phyloP scores from a whole-genome alignment of 1,140 invertebrate genomes.

The Hestina assimilis region DNA sequence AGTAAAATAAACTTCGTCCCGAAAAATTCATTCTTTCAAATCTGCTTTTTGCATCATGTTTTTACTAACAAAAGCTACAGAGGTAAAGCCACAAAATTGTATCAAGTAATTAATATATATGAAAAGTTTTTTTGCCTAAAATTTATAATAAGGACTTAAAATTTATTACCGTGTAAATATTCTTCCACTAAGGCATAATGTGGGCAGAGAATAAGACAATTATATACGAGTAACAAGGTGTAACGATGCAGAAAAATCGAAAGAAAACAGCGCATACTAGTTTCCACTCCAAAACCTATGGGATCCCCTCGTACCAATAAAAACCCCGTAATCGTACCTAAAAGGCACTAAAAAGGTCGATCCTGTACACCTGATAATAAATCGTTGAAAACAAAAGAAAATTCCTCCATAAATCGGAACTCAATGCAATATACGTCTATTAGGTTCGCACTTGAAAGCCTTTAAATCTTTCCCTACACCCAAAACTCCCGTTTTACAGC shows the following conservation, averaged over 20 bases:
- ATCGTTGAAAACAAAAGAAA: slow-evolving; percentile 64
- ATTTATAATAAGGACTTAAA: no score
- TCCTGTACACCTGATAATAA: slow-evolving; percentile 49
- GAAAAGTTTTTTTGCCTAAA: no score
- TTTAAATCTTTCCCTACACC: slow-evolving; percentile 60
- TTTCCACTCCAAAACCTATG: slow-evolving; percentile 7
- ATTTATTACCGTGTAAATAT: no score
- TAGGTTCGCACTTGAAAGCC: slow-evolving; percentile 59
- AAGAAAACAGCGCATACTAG: background rate
- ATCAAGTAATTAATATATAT: no score
- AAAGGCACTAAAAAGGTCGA: slow-evolving; percentile 44
- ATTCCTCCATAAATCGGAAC: slow-evolving; percentile 63
- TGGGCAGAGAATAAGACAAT: no score
- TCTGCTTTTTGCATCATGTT: no score
- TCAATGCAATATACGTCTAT: slow-evolving; percentile 70
- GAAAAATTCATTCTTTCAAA: no score
- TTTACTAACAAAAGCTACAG: no score
- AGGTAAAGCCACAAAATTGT: no score
- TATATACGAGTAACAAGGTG: background rate
- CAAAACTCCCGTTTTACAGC: slow-evolving; percentile 57
- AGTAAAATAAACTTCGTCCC: no score
- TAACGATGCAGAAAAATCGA: background rate
- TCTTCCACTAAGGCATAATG: no score
- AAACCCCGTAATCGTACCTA: slow-evolving; percentile 38
- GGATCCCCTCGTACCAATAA: slow-evolving; percentile 17